Percentiles rank a stretch among this genome's conserved stretches.
Evolutionary conservation across 2,888 invertebrate species (phyloP).

Genomic region (Flexamia atlantica): DNA sequence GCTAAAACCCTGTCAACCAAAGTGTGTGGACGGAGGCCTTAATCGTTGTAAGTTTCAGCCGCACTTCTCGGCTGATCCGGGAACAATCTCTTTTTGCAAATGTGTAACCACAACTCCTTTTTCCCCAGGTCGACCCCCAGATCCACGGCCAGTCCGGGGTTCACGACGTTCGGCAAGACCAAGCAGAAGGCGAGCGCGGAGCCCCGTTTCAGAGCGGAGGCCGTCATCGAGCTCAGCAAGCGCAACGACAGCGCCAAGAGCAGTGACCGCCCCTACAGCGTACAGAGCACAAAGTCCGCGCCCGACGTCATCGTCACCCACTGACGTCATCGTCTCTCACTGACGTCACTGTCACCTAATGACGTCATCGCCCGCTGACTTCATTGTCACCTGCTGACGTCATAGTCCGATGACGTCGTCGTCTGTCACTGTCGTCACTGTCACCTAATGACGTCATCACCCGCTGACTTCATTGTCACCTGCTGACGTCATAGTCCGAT

Average conservation of each 20-base stretch:
- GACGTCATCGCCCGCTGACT: conserved; percentile 90
- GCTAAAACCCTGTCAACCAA: too few species aligned
- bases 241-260: conserved; percentile 66
- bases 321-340: conserved; percentile 76
- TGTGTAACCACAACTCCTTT: too few species aligned
- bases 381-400: neutral
- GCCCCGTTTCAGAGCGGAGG: conserved; percentile 78
- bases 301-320: conserved; percentile 94
- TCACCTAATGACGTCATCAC: neutral
- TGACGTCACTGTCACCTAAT: conserved; percentile 73
- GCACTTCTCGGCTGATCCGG: too few species aligned
- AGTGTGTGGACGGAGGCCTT: too few species aligned
- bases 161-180: conserved; percentile 61
- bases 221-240: conserved; percentile 79
- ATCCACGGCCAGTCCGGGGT: conserved; percentile 61
- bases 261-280: conserved; percentile 66
- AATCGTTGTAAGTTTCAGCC: too few species aligned
- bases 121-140: conserved; percentile 69
- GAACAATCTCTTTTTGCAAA: too few species aligned
- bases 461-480: conserved; percentile 88
- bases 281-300: conserved; percentile 89
- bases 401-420: conserved; percentile 81
- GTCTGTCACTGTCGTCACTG: conserved; percentile 88
- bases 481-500: conserved; percentile 80
- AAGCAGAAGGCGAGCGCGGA: conserved; percentile 37